Evolutionary conservation across 2,797 vertebrate genomes (phyloP), one percentile per base, ranked within the genome.

Genomic region (Artibeus lituratus): DNA sequence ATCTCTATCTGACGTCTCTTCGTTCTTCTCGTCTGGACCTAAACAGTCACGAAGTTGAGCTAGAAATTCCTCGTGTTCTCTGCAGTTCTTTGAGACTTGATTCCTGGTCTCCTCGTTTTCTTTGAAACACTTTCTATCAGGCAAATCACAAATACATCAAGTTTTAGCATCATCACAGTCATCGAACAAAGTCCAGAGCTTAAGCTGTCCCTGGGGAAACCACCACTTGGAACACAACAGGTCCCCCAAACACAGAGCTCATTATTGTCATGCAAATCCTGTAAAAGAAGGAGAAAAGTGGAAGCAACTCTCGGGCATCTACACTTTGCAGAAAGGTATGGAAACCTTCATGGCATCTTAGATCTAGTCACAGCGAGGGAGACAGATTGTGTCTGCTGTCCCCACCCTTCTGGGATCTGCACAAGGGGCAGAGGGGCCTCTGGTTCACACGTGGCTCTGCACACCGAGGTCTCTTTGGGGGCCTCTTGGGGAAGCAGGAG

Each of bases 51-150:
- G 90, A 65, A 99, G 97, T 37, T 98, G 95, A 95, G 93, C 90
- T 53, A 99, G 96, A 94, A 99, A 97, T 4, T 98, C 98, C 74
- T 98, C 98, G 39, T 97, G 98, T 49, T 96, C 98, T 95, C 93
- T 98, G 92, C 95, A 97, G 3, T 93, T 96, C 90, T 98, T 97
- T 11, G 92, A 98, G 70, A 95, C 95, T 90, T 98, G 97, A 86
- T 95, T 98, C 97, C 98, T 97, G 86, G 59, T 98, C 87, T 98
- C 98, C 95, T 99, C 98, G 67, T 90, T 96, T 44, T 98, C 98
- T 83, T 94, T 97, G 87, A 98, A 94, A 96, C 96, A 97, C 83
- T 98, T 98, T 94, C 99, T 98, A 96, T 39, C 49, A 42, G 73
- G 10, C 19, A 96, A 80, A 97, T 87, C 96, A 94, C 93, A 94